phyloP scores from a whole-genome alignment of 2,888 invertebrate genomes.

The Caenorhabditis sp. region DNA sequence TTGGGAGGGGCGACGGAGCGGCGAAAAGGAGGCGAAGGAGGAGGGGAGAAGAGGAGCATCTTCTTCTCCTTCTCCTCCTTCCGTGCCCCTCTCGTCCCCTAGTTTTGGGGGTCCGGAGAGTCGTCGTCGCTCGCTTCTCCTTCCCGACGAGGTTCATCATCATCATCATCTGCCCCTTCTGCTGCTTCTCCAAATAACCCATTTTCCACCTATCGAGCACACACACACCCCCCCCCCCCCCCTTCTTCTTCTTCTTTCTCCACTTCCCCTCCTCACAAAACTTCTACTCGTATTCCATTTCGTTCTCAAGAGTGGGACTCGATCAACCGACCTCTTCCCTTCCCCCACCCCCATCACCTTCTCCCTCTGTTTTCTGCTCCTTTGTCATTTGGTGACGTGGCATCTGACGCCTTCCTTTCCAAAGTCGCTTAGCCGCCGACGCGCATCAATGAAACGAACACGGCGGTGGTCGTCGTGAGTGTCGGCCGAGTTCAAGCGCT shows the following conservation, averaged over 20 bases:
- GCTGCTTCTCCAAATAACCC: conserved; percentile 52
- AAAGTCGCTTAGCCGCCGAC: too few species aligned
- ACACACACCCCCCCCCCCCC: conserved; percentile 20
- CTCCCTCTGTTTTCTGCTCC: conserved; percentile 11
- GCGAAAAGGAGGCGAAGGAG: conserved; percentile 20
- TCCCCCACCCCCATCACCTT: conserved; percentile 26
- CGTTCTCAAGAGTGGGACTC: conserved; percentile 28
- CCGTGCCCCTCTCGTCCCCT: neutral
- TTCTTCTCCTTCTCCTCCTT: too few species aligned
- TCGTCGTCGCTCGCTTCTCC: too few species aligned
- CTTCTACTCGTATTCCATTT: conserved; percentile 47
- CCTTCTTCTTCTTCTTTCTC: conserved; percentile 27
- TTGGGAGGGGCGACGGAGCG: conserved; percentile 29
- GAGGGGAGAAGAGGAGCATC: conserved; percentile 38
- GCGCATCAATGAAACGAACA: too few species aligned
- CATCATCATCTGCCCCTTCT: conserved; percentile 53
- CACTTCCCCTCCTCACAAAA: conserved; percentile 14
- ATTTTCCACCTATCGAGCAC: conserved; percentile 57
- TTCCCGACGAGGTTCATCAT: conserved; percentile 57
- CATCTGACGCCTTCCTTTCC: neutral
- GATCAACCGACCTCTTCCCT: too few species aligned
- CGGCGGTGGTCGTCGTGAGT: too few species aligned
- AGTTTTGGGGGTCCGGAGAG: conserved; percentile 42
- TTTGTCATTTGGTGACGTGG: conserved; percentile 16
- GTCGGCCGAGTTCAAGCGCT: conserved; percentile 51